phyloP scores from a whole-genome alignment of 92 coral and sea anemone species.

The Porites rus region DNA sequence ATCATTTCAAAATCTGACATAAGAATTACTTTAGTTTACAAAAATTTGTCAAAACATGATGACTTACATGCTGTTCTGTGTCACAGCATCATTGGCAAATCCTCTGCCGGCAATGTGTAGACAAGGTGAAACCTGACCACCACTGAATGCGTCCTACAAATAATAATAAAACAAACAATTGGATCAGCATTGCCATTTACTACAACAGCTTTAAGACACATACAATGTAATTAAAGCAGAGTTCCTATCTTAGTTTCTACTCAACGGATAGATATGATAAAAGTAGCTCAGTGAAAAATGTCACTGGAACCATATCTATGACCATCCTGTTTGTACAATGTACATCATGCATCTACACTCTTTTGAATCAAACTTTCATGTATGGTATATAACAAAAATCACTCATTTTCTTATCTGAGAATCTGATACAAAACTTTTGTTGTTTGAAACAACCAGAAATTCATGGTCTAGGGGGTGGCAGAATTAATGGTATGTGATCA shows the following conservation, averaged over 20 bases:
- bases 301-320: too few species aligned
- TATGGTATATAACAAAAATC: background rate
- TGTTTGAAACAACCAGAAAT: background rate
- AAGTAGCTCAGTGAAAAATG: too few species aligned
- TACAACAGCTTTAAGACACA: too few species aligned
- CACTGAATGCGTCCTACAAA: constrained; percentile 49
- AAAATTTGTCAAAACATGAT: too few species aligned
- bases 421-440: background rate
- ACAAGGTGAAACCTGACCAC: constrained; percentile 44
- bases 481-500: constrained; percentile 60
- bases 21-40: too few species aligned
- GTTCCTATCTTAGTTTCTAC: too few species aligned
- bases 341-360: too few species aligned
- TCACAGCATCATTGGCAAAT: constrained; percentile 63
- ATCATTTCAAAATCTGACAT: too few species aligned
- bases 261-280: too few species aligned
- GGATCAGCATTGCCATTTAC: background rate
- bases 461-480: background rate
- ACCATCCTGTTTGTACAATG: too few species aligned
- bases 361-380: too few species aligned
- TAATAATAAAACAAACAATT: background rate
- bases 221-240: too few species aligned
- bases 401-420: background rate
- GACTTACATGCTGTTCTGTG: constrained; percentile 74
- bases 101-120: constrained; percentile 77